phyloP scores from a whole-genome alignment of 2,888 invertebrate genomes.

The Julus scanicus region DNA sequence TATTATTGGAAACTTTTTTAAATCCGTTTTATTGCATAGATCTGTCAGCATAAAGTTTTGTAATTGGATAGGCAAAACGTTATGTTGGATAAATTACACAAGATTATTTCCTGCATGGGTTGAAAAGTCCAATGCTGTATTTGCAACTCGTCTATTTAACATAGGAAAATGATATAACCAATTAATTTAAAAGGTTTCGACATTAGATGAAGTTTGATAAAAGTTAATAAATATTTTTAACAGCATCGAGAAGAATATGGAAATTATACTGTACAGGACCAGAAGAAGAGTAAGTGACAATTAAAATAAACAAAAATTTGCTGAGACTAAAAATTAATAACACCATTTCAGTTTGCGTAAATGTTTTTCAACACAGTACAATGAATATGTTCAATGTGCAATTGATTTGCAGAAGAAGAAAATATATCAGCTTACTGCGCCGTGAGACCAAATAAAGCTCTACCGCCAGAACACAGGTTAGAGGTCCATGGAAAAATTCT shows the following conservation, averaged over 20 bases:
- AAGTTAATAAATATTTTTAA: neutral
- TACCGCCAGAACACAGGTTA: slow-evolving; percentile 54
- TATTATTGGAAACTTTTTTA: no score
- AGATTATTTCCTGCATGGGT: no score
- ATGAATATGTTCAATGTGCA: neutral
- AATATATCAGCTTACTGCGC: slow-evolving; percentile 52
- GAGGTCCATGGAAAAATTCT: slow-evolving; percentile 54
- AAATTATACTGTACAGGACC: neutral
- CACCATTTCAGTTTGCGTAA: neutral
- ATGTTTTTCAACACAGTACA: neutral
- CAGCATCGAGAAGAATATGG: neutral
- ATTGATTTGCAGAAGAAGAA: slow-evolving; percentile 1
- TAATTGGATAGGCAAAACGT: no score
- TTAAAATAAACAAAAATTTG: neutral
- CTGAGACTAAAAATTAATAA: neutral
- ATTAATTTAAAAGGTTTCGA: neutral
- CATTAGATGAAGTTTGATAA: neutral
- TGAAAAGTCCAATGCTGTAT: no score
- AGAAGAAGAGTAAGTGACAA: neutral
- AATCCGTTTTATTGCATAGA: no score
- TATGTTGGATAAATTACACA: no score
- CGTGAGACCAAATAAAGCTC: slow-evolving; percentile 57
- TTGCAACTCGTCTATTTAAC: no score
- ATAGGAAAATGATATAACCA: no score
- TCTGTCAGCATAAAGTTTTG: no score